These are phyloP conservation scores for Chroicocephalus ridibundus DNA, from an alignment of 2,113 vertebrate genomes.

Conservation along the genomic window DNA sequence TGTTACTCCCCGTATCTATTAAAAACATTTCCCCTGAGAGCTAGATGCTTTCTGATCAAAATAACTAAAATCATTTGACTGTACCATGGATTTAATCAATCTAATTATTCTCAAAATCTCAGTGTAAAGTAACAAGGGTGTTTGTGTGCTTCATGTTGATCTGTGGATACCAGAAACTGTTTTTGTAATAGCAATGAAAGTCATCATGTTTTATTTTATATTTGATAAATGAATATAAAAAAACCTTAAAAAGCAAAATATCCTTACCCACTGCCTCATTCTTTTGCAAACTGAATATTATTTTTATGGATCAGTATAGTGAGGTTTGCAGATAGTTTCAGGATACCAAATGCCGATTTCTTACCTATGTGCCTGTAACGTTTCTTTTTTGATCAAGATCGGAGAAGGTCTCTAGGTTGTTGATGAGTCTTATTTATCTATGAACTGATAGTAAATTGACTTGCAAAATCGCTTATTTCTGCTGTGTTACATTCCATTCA, in stretches of 20 bases:
- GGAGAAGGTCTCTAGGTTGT: not conserved
- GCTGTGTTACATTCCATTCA: not conserved
- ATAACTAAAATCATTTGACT: not conserved
- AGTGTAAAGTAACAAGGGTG: not conserved
- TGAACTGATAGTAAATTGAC: not conserved
- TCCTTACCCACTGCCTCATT: not conserved
- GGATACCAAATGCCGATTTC: not conserved
- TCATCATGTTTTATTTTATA: not conserved
- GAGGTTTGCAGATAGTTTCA: not conserved
- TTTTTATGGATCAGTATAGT: not conserved
- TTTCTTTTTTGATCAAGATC: not conserved
- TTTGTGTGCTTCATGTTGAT: not conserved
- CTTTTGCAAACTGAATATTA: not conserved
- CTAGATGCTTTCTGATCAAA: not conserved
- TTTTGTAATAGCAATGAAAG: not conserved
- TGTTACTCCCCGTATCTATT: not conserved
- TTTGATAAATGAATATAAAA: not conserved
- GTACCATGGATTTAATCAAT: not conserved
- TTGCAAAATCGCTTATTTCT: not conserved
- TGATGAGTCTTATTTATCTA: not conserved
- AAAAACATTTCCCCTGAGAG: not conserved
- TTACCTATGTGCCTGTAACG: rapidly evolving
- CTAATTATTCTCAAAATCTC: not conserved
- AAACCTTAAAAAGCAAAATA: not conserved
- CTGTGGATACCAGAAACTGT: not conserved